Conservation (phyloP, 2,888 invertebrate species). For the Charanyca ferruginea region DNA sequence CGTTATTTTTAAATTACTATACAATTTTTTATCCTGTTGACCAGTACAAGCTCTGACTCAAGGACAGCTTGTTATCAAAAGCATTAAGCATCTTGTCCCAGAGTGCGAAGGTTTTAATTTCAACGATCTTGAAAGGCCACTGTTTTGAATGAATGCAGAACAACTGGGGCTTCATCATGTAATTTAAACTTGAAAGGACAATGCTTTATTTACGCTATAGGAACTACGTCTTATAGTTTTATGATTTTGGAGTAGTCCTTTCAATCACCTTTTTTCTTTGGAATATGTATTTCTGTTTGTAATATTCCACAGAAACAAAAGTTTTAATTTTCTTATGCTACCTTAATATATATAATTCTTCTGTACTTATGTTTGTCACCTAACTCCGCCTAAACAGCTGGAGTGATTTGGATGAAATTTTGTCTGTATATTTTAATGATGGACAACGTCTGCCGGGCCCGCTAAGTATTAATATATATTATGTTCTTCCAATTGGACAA, state of each 20-base stretch:
- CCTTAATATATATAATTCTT: too few species aligned
- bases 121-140: background rate
- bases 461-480: too few species aligned
- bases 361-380: too few species aligned
- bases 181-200: constrained; percentile 9
- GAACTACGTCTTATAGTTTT: background rate
- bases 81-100: background rate
- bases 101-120: background rate
- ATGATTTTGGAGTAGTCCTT: background rate
- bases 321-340: too few species aligned
- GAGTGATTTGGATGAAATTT: too few species aligned
- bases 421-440: too few species aligned
- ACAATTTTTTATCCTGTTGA: too few species aligned
- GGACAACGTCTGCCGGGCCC: too few species aligned
- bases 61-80: background rate
- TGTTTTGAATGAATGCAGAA: background rate
- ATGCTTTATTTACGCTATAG: background rate
- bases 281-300: background rate
- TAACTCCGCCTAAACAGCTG: too few species aligned
- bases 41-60: too few species aligned
- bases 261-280: background rate
- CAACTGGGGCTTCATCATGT: constrained; percentile 13
- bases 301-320: constrained; percentile 5
- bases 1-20: background rate
- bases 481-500: background rate